phyloP scores from a whole-genome alignment of 1,140 invertebrate genomes.

The Heliothis virescens region DNA sequence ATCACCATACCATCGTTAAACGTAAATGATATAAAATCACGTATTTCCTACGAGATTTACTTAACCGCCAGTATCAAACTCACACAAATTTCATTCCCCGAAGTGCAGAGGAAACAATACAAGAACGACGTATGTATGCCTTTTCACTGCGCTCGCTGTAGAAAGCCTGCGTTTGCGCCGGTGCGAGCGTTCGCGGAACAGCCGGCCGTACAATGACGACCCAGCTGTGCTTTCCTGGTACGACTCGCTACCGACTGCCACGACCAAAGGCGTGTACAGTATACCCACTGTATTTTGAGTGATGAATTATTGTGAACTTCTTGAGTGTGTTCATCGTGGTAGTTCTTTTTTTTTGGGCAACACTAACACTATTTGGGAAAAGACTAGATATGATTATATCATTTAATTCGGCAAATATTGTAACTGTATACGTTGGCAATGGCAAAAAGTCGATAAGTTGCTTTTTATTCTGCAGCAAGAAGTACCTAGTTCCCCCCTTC shows the following conservation, averaged over 20 bases:
- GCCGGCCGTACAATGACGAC: conserved; percentile 25
- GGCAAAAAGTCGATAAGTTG: no score
- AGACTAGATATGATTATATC: no score
- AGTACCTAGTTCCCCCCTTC: no score
- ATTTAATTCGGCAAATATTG: no score
- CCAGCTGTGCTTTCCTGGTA: conserved; percentile 39
- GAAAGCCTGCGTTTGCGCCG: conserved; percentile 39
- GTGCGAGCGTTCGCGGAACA: conserved; percentile 33
- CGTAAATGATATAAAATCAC: no score
- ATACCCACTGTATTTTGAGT: not conserved
- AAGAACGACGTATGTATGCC: not conserved
- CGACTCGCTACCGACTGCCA: not conserved
- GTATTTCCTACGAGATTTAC: no score
- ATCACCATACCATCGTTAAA: no score
- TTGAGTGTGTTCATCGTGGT: no score
- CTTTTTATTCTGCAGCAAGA: no score
- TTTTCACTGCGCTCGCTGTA: conserved; percentile 26
- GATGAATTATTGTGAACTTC: not conserved
- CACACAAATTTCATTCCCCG: conserved; percentile 37
- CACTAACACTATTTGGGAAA: no score
- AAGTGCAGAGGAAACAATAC: conserved; percentile 39
- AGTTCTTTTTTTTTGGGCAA: no score
- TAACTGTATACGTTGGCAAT: no score
- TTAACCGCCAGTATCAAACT: not conserved
- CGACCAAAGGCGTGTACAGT: not conserved